A percentile compares a stretch with the other conserved stretches of the same genome.
Conservation (phyloP, 2,113 vertebrate species). For the Macrotis lagotis region DNA sequence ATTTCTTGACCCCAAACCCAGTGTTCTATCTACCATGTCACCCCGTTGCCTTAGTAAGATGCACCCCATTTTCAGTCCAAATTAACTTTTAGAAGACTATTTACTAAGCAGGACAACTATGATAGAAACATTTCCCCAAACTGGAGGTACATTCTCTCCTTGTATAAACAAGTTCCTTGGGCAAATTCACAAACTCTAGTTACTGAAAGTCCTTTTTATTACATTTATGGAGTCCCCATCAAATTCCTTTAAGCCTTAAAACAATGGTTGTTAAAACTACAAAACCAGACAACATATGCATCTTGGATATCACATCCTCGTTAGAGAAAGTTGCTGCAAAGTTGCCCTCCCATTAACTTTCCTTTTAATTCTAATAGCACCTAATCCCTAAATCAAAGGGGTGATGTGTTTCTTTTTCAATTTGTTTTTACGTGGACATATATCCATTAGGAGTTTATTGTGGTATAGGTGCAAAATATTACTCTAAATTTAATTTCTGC, state of each 20-base stretch:
- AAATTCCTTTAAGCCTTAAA: background rate
- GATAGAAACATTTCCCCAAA: no score
- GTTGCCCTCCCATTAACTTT: background rate
- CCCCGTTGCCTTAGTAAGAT: no score
- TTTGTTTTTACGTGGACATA: background rate
- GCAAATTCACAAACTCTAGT: no score
- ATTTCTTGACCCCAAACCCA: no score
- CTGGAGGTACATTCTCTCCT: no score
- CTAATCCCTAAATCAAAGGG: background rate
- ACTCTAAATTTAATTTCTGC: background rate
- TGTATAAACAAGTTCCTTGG: no score
- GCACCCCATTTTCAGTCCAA: no score
- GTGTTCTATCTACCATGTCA: no score
- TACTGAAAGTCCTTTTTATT: no score
- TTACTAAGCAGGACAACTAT: no score
- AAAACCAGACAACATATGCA: background rate
- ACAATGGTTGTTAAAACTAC: background rate
- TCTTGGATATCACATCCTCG: background rate
- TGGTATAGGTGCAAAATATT: background rate
- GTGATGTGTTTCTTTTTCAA: background rate
- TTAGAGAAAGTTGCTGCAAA: background rate
- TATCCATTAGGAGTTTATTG: background rate
- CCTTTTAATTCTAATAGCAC: background rate
- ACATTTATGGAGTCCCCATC: no score
- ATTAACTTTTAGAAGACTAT: no score